Evolutionary conservation across 2,113 vertebrate genomes (phyloP).

Genomic region (Pagrus major): DNA sequence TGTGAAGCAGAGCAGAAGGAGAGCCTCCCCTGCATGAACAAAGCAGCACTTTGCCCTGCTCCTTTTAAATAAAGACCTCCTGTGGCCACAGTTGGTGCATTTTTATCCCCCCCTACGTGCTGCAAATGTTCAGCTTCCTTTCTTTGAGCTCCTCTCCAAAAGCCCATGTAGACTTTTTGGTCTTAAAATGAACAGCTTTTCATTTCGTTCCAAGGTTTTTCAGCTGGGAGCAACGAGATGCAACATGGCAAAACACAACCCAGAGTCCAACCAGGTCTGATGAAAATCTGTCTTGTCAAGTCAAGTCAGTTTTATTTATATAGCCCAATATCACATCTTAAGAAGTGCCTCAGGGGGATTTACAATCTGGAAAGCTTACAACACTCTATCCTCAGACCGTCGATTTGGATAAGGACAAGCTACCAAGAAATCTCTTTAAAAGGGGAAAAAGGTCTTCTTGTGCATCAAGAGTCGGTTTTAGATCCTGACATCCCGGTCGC

Average conservation of each 20-base stretch:
- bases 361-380: too few species aligned
- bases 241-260: background rate
- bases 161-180: background rate
- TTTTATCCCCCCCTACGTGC: constrained; percentile 12
- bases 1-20: constrained; percentile 9
- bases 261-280: background rate
- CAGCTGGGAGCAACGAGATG: background rate
- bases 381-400: too few species aligned
- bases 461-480: too few species aligned
- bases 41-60: constrained; percentile 30
- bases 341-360: too few species aligned
- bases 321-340: too few species aligned
- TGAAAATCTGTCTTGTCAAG: background rate
- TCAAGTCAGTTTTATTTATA: too few species aligned
- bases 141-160: constrained; percentile 3
- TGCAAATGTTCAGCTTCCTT: background rate
- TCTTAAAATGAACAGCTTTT: background rate
- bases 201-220: background rate
- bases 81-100: constrained; percentile 17
- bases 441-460: too few species aligned
- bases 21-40: constrained; percentile 20
- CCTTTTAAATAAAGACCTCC: constrained; percentile 34
- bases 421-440: too few species aligned
- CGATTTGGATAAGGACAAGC: too few species aligned
- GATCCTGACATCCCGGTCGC: too few species aligned